A percentile compares a stretch with the other conserved stretches of the same genome.
phyloP scores from a whole-genome alignment of 2,113 vertebrate species.

The Mastomys natalensis region DNA sequence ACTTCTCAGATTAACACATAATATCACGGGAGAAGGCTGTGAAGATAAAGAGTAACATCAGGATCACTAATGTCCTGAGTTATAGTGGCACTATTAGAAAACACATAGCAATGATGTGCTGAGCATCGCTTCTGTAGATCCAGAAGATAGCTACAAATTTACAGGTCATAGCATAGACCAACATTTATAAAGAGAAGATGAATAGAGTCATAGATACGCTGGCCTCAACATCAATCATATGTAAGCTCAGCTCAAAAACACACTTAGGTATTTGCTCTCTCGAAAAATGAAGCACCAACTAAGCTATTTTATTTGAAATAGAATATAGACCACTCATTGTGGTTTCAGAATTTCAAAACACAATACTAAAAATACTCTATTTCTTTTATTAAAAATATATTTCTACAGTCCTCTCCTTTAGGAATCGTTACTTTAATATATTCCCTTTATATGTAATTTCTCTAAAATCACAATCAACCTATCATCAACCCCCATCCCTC shows the following conservation, averaged over 20 bases:
- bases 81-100: background rate
- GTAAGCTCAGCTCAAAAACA: background rate
- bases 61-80: background rate
- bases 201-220: background rate
- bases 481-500: background rate
- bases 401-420: background rate
- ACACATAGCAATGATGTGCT: background rate
- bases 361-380: background rate
- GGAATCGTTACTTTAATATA: background rate
- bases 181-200: background rate
- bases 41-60: background rate
- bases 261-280: background rate
- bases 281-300: background rate
- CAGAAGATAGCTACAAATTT: background rate
- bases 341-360: background rate
- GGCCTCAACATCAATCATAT: background rate
- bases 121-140: background rate
- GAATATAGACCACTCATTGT: background rate
- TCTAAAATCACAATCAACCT: background rate
- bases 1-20: background rate
- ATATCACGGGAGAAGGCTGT: background rate
- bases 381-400: background rate
- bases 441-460: background rate
- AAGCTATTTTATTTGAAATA: too few species aligned
- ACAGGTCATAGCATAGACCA: background rate